phyloP scores from a whole-genome alignment of 2,113 vertebrate genomes.

The Pandion haliaetus region DNA sequence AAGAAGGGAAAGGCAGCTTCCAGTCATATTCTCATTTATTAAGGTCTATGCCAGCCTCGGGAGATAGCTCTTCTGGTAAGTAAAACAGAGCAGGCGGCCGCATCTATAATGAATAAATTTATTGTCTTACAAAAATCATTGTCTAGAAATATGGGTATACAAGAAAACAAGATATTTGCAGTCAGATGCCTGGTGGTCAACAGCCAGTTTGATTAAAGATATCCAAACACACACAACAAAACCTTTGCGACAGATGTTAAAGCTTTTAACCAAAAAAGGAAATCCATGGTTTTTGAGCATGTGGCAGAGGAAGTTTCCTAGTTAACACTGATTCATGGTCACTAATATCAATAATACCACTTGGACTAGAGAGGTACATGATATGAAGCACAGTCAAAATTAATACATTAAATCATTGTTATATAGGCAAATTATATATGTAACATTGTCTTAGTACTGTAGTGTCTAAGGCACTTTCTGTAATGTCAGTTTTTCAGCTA shows the following conservation, averaged over 20 bases:
- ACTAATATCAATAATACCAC: conserved; percentile 75
- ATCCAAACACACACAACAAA: conserved; percentile 76
- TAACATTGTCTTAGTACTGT: conserved; percentile 90
- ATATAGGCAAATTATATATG: conserved; percentile 78
- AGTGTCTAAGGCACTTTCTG: conserved; percentile 98
- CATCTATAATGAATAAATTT: conserved; percentile 96
- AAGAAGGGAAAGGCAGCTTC: conserved; percentile 66
- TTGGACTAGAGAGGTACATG: conserved; percentile 78
- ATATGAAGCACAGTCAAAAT: conserved; percentile 80
- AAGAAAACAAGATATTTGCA: conserved; percentile 87
- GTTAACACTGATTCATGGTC: conserved; percentile 83
- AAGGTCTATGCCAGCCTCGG: conserved; percentile 68
- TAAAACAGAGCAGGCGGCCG: conserved; percentile 75
- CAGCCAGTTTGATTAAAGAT: conserved; percentile 84
- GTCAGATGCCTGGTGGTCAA: conserved; percentile 87
- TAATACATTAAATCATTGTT: conserved; percentile 77
- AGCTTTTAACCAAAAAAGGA: conserved; percentile 88
- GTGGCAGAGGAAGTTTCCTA: conserved; percentile 75
- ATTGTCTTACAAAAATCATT: conserved; percentile 97
- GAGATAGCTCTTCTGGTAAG: conserved; percentile 64
- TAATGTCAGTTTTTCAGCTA: conserved; percentile 81
- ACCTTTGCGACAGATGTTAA: conserved; percentile 85
- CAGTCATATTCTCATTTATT: conserved; percentile 69
- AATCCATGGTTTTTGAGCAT: conserved; percentile 68
- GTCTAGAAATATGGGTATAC: conserved; percentile 97